These are phyloP conservation scores for Calcarius lapponicus DNA, from an alignment of 2,797 vertebrate species.

Conservation along the genomic window DNA sequence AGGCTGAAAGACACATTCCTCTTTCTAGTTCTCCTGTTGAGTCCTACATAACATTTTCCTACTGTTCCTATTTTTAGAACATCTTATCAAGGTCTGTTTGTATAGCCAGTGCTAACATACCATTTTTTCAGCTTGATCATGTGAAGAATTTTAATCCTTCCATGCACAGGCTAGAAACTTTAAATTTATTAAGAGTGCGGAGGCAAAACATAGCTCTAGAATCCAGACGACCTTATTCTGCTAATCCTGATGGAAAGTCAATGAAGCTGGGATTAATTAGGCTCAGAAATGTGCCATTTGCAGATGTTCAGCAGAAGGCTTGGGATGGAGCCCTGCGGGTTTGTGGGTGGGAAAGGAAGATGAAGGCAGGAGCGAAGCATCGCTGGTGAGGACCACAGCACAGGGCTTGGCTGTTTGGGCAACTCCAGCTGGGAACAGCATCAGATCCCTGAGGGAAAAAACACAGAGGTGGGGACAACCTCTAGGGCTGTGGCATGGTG, in stretches of 20 bases:
- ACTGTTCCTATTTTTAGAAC: slow-evolving; percentile 33
- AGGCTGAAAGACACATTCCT: slow-evolving; percentile 37
- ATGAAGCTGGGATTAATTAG: slow-evolving; percentile 24
- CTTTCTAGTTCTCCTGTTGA: background rate
- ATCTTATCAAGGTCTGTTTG: slow-evolving; percentile 43
- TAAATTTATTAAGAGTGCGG: slow-evolving; percentile 1
- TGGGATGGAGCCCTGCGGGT: accelerated
- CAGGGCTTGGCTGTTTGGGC: background rate
- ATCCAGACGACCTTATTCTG: background rate
- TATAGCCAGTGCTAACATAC: slow-evolving; percentile 27
- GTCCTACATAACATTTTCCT: background rate
- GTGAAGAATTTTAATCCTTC: slow-evolving; percentile 64
- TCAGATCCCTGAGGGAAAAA: background rate
- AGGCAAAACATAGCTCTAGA: background rate
- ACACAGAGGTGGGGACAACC: background rate
- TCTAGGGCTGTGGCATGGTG: background rate
- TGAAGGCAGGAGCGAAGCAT: background rate
- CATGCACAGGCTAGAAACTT: slow-evolving; percentile 8
- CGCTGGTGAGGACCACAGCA: background rate
- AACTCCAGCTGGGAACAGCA: background rate
- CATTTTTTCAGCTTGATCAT: slow-evolving; percentile 12
- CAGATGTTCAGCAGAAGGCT: background rate
- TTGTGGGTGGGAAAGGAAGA: background rate
- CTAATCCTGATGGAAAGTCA: slow-evolving; percentile 34
- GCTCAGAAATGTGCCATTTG: background rate